Base-by-base conservation (phyloP, 2,113 vertebrate species). In the Cephalopholis sonnerati region DNA sequence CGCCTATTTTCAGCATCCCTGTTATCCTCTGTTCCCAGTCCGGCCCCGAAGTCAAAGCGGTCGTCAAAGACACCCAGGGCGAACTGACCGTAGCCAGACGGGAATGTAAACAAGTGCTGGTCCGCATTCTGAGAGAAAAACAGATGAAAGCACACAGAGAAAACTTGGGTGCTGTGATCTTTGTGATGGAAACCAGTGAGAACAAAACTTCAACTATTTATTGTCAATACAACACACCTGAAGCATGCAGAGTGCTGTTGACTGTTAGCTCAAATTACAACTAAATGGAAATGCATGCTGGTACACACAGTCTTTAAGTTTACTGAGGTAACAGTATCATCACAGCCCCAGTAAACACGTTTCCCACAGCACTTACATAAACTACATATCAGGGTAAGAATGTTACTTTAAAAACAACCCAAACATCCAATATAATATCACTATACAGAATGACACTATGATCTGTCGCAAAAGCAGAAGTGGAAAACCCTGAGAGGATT, bases 1-100 rank as follows among this genome's bases (percentile, higher is more conserved):
- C 96, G 89, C 25, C 97, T 94, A 92, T 93, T 97, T 92, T 98
- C 98, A 0, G 96, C 93, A 62, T 98, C 97, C 65, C 97, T 91
- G 92, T 96, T 95, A 74, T 98, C 97, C 3, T 97, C 97, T 0
- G 95, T 44, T 83, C 94, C 94, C 0, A 89, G 87, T 0, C 95
- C 96, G 20, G 96, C 83, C 27, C 97, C 96, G 0, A 98, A 96
- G 86, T 98, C 97, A 17, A 98, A 97, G 94, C 90, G 95, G 88
- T 98, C 97, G 2, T 98, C 97, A 27, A 98, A 97, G 85, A 99
- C 97, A 36, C 97, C 97, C 0, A 99, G 96, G 64, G 97, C 95
- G 76, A 99, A 97, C 84, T 98, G 97, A 27, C 97, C 96, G 0
- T 97, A 98, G 78, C 97, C 96, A 51, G 97, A 97, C 0, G 97